Evolutionary conservation across 2,888 invertebrate genomes (phyloP).

Genomic region (Cancer borealis): DNA sequence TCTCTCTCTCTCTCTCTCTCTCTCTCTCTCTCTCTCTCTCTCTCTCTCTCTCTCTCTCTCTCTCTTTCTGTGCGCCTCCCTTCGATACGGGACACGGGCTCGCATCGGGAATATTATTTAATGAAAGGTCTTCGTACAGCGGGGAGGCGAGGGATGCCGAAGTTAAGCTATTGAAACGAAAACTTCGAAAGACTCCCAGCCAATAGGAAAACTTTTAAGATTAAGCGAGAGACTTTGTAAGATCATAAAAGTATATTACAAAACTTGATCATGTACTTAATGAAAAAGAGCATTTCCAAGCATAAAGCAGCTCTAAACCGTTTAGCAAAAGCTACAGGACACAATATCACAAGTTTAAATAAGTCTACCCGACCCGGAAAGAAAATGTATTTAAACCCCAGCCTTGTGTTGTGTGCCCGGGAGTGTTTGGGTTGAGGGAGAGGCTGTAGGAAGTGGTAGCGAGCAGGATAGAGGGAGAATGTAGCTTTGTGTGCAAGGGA

Average conservation of each 20-base stretch:
- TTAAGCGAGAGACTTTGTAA: slow-evolving; percentile 46
- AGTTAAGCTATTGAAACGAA: slow-evolving; percentile 37
- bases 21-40: slow-evolving; percentile 52
- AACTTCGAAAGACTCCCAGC: slow-evolving; percentile 25
- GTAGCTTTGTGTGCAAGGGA: not conserved
- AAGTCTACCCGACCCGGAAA: not conserved
- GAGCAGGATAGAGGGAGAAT: not conserved
- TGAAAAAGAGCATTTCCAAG: slow-evolving; percentile 18
- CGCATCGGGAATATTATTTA: slow-evolving; percentile 29
- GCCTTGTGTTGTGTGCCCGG: not conserved
- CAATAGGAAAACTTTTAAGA: slow-evolving; percentile 45
- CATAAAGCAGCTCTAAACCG: slow-evolving; percentile 1
- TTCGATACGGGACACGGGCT: slow-evolving; percentile 10
- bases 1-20: slow-evolving; percentile 43
- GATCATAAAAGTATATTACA: slow-evolving; percentile 36
- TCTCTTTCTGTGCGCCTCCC: not conserved
- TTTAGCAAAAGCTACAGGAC: slow-evolving; percentile 6
- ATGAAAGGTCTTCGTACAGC: slow-evolving; percentile 1
- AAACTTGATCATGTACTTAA: slow-evolving; percentile 37
- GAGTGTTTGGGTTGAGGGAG: not conserved
- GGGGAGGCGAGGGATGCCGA: slow-evolving; percentile 6
- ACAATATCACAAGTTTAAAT: slow-evolving; percentile 20
- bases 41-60: slow-evolving; percentile 44
- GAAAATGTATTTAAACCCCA: slow-evolving; percentile 11
- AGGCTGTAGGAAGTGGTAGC: not conserved